Evolutionary conservation across 2,888 invertebrate species (phyloP).

Genomic region (Cantharis flavilabris): DNA sequence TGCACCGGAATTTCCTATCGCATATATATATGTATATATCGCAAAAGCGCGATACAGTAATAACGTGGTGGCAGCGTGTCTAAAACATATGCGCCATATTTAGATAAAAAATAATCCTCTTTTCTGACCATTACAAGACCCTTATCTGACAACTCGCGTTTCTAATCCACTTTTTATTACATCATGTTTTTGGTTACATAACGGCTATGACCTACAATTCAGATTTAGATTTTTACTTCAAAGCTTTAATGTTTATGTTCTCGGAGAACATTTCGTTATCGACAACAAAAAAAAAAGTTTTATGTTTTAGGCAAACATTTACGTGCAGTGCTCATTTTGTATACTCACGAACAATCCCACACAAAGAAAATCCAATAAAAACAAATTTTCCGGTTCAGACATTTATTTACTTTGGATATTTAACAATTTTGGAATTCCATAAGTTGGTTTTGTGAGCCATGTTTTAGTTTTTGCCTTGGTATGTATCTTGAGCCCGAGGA

Average conservation of each 20-base stretch:
- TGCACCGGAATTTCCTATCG: slow-evolving; percentile 21
- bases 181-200: neutral
- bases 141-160: slow-evolving; percentile 38
- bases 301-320: neutral
- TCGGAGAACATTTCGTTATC: neutral
- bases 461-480: neutral
- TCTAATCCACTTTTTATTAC: slow-evolving; percentile 33
- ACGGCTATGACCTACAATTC: neutral
- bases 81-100: slow-evolving; percentile 50
- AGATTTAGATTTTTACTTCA: neutral
- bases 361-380: neutral
- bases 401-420: neutral
- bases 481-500: neutral
- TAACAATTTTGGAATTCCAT: neutral
- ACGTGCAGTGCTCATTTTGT: neutral
- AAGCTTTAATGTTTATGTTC: neutral
- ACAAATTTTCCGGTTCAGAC: neutral
- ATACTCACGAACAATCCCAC: neutral
- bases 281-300: neutral
- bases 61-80: slow-evolving; percentile 42
- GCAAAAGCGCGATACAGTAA: slow-evolving; percentile 31
- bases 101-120: slow-evolving; percentile 53
- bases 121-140: slow-evolving; percentile 50
- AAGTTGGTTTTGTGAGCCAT: neutral
- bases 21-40: slow-evolving; percentile 22